These are phyloP conservation scores for Desmodus rotundus DNA, from an alignment of 2,113 vertebrate genomes.

Conservation along the genomic window DNA sequence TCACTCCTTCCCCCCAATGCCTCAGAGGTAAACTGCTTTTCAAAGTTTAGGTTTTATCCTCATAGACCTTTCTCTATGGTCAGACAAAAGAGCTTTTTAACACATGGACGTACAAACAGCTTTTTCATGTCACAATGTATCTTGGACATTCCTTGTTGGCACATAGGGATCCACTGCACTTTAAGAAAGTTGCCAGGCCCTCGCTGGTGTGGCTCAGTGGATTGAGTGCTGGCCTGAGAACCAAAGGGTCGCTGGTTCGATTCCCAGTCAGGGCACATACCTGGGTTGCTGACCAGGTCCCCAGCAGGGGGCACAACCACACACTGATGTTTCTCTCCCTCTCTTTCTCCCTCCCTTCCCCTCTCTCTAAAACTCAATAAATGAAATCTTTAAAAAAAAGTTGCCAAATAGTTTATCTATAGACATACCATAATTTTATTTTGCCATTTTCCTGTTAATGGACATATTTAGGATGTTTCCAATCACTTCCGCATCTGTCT, in stretches of 20 bases:
- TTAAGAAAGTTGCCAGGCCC: neutral
- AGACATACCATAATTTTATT: neutral
- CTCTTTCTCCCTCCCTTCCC: too few relatives aligned
- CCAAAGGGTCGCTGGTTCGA: too few relatives aligned
- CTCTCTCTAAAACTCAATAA: too few relatives aligned
- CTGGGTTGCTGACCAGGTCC: too few relatives aligned
- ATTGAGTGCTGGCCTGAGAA: too few relatives aligned
- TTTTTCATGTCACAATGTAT: neutral
- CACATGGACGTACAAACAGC: neutral
- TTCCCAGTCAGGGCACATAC: too few relatives aligned
- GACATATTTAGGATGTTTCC: neutral
- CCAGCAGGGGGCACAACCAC: too few relatives aligned
- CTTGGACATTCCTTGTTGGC: neutral
- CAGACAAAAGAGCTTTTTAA: neutral
- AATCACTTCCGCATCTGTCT: neutral
- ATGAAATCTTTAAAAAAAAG: neutral
- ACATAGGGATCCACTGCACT: neutral
- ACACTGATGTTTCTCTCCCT: too few relatives aligned
- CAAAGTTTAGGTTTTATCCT: neutral
- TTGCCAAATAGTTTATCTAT: neutral
- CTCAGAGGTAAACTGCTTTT: neutral
- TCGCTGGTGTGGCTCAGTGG: too few relatives aligned
- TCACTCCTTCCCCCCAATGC: neutral
- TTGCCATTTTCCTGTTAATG: neutral
- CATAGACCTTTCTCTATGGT: neutral